Conservation (phyloP, 2,888 invertebrate genomes). For the Deilephila porcellus region DNA sequence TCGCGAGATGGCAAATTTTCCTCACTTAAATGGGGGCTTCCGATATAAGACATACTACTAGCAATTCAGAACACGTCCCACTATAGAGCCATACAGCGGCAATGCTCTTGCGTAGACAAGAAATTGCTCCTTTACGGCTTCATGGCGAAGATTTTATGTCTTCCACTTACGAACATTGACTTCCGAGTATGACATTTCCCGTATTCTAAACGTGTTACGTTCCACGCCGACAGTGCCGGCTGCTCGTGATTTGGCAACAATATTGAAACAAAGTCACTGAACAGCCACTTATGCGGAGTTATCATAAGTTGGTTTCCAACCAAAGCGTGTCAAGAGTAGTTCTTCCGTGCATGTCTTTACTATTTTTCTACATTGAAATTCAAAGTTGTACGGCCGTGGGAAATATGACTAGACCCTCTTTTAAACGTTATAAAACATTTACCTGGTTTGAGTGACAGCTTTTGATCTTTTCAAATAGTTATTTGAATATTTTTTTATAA, state of each 20-base stretch:
- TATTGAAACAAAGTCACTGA: slow-evolving; percentile 20
- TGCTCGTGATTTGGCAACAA: slow-evolving; percentile 5
- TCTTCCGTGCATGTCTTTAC: not conserved
- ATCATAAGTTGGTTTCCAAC: not conserved
- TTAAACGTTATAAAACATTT: too few relatives aligned
- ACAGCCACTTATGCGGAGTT: slow-evolving; percentile 8
- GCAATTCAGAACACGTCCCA: slow-evolving; percentile 65
- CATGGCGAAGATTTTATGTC: slow-evolving; percentile 73
- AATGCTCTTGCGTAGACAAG: slow-evolving; percentile 69
- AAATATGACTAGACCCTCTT: too few relatives aligned
- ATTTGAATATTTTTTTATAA: too few relatives aligned
- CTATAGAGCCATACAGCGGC: slow-evolving; percentile 60
- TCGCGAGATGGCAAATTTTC: slow-evolving; percentile 35
- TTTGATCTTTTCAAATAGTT: too few relatives aligned
- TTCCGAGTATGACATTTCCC: slow-evolving; percentile 66
- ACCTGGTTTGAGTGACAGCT: too few relatives aligned
- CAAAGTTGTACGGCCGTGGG: too few relatives aligned
- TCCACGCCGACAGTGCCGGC: slow-evolving; percentile 11
- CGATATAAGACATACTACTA: slow-evolving; percentile 45
- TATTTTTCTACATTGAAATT: not conserved
- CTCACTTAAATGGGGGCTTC: slow-evolving; percentile 29
- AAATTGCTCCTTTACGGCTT: slow-evolving; percentile 75
- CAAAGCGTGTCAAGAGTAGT: not conserved
- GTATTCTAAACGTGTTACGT: slow-evolving; percentile 62
- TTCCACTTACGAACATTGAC: slow-evolving; percentile 73